Conservation (phyloP, 1,140 invertebrate species). For the Anastatus disparis region DNA sequence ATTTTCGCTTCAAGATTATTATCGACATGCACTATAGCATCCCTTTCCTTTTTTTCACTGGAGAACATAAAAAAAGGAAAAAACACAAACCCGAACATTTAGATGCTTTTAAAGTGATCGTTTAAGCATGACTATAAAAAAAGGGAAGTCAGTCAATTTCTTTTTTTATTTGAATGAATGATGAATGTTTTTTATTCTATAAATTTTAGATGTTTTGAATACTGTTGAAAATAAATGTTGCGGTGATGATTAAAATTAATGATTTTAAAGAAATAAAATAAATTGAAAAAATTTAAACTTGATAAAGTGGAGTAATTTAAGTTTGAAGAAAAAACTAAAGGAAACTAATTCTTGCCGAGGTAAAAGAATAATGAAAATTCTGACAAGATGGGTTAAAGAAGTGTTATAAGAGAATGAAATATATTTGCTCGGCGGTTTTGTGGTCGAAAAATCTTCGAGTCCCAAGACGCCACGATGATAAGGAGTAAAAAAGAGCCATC, state of each 20-base stretch:
- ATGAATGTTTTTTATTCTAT: no score
- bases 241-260: no score
- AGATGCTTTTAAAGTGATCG: not conserved
- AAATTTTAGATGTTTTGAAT: no score
- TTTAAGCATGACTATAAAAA: no score
- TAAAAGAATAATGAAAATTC: conserved; percentile 37
- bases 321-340: conserved; percentile 26
- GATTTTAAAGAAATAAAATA: not conserved
- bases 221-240: not conserved
- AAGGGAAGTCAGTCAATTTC: not conserved
- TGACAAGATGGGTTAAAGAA: no score
- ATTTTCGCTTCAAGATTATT: conserved; percentile 44
- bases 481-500: not conserved
- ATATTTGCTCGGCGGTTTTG: conserved; percentile 15
- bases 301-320: conserved; percentile 38
- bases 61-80: not conserved
- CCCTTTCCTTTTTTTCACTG: no score
- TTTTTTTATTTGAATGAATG: no score
- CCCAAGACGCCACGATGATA: not conserved
- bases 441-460: conserved; percentile 52
- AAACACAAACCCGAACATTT: not conserved
- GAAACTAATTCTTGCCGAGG: conserved; percentile 19
- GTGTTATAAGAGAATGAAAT: conserved; percentile 35
- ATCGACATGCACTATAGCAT: conserved; percentile 27
- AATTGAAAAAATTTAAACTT: not conserved